Conservation (phyloP, 2,113 vertebrate species). For the Petromus typicus region DNA sequence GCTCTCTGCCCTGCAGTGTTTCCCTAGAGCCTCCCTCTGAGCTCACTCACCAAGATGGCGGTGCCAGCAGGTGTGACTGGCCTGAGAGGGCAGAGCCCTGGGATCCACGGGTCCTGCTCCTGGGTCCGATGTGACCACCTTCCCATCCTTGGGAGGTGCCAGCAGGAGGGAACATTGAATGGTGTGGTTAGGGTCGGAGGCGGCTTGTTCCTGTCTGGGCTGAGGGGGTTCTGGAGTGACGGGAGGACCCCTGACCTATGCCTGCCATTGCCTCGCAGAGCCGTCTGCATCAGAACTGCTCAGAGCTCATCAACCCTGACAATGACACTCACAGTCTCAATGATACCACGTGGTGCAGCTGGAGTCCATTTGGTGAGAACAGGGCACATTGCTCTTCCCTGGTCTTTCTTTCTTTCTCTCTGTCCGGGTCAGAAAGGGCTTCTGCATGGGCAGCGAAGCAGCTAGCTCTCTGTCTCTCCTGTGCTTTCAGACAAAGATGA, state of each 20-base stretch:
- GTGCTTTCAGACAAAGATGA: conserved; percentile 91
- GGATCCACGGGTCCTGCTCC: background rate
- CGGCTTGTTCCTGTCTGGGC: background rate
- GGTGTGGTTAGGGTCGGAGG: background rate
- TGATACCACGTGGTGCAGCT: conserved; percentile 93
- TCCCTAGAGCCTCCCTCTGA: background rate
- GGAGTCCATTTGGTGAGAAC: conserved; percentile 95
- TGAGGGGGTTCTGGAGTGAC: background rate
- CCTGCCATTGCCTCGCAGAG: conserved; percentile 86
- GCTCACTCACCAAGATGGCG: background rate
- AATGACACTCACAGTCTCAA: conserved; percentile 88
- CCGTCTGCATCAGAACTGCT: conserved; percentile 96
- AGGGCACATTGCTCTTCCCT: background rate
- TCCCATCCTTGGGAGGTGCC: background rate
- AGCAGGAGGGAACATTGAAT: no score
- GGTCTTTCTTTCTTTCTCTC: fast-evolving
- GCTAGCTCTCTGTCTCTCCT: background rate
- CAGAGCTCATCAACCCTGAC: conserved; percentile 74
- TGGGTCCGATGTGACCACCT: background rate
- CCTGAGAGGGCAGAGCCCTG: background rate
- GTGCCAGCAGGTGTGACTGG: fast-evolving
- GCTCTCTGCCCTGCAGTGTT: background rate
- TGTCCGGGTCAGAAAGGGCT: background rate
- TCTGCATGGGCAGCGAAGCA: background rate
- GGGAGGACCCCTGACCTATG: background rate